These are phyloP conservation scores for Papilio demoleus DNA, from an alignment of 2,888 invertebrate genomes.

Conservation along the genomic window DNA sequence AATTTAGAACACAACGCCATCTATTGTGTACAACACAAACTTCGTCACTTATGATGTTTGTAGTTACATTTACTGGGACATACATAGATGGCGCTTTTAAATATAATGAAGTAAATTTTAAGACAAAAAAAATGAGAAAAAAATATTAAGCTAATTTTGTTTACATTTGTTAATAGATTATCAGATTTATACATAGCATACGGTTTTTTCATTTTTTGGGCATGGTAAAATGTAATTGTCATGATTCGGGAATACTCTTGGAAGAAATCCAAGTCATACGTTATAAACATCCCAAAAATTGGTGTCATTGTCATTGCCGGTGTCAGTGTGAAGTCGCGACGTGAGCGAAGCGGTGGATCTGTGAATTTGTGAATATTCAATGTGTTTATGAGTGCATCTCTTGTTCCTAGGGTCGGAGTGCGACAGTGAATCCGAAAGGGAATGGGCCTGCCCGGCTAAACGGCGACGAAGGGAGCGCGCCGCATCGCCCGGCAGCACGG, in stretches of 20 bases:
- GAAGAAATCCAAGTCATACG: slow-evolving; percentile 44
- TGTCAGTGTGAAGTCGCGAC: slow-evolving; percentile 56
- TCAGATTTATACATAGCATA: slow-evolving; percentile 47
- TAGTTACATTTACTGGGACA: not conserved
- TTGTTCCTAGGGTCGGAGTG: slow-evolving; percentile 73
- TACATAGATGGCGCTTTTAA: slow-evolving; percentile 12
- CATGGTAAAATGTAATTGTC: slow-evolving; percentile 48
- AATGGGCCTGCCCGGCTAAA: slow-evolving; percentile 90
- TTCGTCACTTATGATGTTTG: not conserved
- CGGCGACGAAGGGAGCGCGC: slow-evolving; percentile 86
- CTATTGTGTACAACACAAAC: not conserved
- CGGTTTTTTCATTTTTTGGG: slow-evolving; percentile 40
- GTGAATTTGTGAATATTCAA: slow-evolving; percentile 28
- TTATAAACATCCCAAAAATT: slow-evolving; percentile 59
- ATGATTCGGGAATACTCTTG: slow-evolving; percentile 49
- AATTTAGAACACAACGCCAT: not conserved
- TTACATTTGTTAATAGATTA: slow-evolving; percentile 43
- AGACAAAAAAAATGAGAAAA: not conserved
- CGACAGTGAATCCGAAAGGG: slow-evolving; percentile 88
- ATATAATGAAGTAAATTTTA: not conserved
- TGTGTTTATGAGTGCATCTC: slow-evolving; percentile 45
- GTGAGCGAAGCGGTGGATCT: slow-evolving; percentile 46
- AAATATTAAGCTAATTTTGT: no score
- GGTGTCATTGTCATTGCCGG: slow-evolving; percentile 78
- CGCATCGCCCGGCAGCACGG: slow-evolving; percentile 71